Evolutionary conservation across 2,113 vertebrate genomes (phyloP).

Genomic region (Vulpes vulpes): DNA sequence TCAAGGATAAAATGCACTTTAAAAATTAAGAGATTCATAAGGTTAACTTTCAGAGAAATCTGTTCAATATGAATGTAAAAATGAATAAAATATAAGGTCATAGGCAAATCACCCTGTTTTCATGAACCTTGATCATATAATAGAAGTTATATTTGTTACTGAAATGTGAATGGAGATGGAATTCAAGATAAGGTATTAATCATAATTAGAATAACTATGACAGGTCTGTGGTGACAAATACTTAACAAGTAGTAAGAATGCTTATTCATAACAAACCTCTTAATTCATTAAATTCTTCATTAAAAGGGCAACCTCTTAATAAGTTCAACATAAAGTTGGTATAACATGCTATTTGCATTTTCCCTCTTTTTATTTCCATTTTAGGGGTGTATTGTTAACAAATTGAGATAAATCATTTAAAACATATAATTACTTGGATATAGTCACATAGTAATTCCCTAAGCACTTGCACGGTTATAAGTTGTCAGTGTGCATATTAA

Average conservation of each 20-base stretch:
- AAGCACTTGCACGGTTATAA: slow-evolving; percentile 86
- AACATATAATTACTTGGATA: slow-evolving; percentile 94
- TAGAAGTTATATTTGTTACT: slow-evolving; percentile 90
- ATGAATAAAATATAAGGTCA: slow-evolving; percentile 98
- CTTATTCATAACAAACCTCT: slow-evolving; percentile 96
- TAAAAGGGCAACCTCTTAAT: slow-evolving; percentile 89
- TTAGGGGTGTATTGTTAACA: slow-evolving; percentile 88
- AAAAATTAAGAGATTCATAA: slow-evolving; percentile 83
- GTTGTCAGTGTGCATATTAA: slow-evolving; percentile 92
- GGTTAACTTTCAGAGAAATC: slow-evolving; percentile 86
- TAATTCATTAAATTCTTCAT: slow-evolving; percentile 95
- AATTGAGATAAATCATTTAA: slow-evolving; percentile 93
- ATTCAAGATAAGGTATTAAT: slow-evolving; percentile 99
- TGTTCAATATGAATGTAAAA: slow-evolving; percentile 91
- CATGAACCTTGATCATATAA: slow-evolving; percentile 90
- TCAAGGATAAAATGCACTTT: slow-evolving; percentile 78
- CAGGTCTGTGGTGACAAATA: slow-evolving; percentile 95
- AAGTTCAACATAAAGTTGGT: slow-evolving; percentile 92
- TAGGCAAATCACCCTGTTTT: slow-evolving; percentile 87
- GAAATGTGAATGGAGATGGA: slow-evolving; percentile 91
- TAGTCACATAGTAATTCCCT: slow-evolving; percentile 93
- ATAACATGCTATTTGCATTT: slow-evolving; percentile 92
- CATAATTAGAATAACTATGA: slow-evolving; percentile 95
- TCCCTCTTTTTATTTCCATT: slow-evolving; percentile 89
- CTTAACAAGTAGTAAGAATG: slow-evolving; percentile 96